Conservation (phyloP, 1,140 invertebrate species). For the Tetramorium simillimum region DNA sequence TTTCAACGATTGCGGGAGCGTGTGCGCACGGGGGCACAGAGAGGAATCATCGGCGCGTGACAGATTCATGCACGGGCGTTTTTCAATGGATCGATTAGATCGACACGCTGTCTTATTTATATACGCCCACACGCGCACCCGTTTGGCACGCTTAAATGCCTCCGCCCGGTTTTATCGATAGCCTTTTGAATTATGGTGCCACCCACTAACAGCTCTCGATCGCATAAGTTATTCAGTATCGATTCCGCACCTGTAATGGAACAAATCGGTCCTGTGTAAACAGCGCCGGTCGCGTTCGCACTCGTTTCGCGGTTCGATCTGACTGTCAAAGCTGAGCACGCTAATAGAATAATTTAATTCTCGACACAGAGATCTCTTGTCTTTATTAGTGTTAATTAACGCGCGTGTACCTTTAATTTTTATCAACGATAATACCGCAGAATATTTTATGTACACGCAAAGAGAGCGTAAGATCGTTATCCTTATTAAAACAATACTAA, state of each 20-base stretch:
- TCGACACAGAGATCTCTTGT: background rate
- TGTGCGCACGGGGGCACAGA: background rate
- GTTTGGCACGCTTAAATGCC: constrained; percentile 60
- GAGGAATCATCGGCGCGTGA: constrained; percentile 52
- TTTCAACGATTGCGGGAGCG: constrained; percentile 26
- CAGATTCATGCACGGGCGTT: constrained; percentile 46
- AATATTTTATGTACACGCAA: background rate
- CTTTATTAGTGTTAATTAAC: constrained; percentile 4
- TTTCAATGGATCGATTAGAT: constrained; percentile 71
- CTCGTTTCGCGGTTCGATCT: constrained; percentile 54
- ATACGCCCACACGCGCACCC: constrained; percentile 61
- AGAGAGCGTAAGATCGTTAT: background rate
- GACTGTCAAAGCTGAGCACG: background rate
- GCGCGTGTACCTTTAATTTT: background rate
- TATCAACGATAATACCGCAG: background rate
- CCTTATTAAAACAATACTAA: background rate
- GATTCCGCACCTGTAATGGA: constrained; percentile 67
- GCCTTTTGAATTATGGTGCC: constrained; percentile 72
- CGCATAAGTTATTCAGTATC: constrained; percentile 74
- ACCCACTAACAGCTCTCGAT: constrained; percentile 68
- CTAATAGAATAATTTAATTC: background rate
- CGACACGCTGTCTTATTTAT: constrained; percentile 72
- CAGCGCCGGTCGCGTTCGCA: constrained; percentile 52
- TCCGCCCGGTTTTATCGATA: constrained; percentile 63
- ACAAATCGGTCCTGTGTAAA: constrained; percentile 72